Base-by-base conservation (phyloP, 2,113 vertebrate genomes). In the Actinemys pallida region DNA sequence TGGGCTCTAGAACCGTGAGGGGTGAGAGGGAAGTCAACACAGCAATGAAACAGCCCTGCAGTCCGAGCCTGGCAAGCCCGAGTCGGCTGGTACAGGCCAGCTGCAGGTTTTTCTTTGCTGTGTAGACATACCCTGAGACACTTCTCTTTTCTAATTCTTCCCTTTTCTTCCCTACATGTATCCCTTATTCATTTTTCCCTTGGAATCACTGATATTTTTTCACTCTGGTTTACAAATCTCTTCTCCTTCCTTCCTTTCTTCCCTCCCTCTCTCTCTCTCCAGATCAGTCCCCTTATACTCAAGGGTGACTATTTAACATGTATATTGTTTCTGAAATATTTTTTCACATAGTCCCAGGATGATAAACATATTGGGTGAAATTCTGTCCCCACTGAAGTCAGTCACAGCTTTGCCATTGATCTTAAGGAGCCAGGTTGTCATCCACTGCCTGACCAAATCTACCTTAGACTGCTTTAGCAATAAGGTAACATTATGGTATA, bases 121-220 rank as follows among this genome's bases (percentile, higher is more conserved):
- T 39, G 9, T 39, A 39, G 19, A 72, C 9, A 39, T 39, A 72
- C n/a, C 65, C n/a, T 10, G 20, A 72, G 65, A 22, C 35, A 35
- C 19, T 72, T 72, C n/a, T 69, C 35, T 69, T 69, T 69, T 19
- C 62, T 69, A 69, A 69, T 19, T n/a, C 35, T 69, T 69, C 35
- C 62, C 35, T 72, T 20, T 72, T 69, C 19, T 69, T 17, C 17
- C 65, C 35, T 20, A 72, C 59, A 1, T 14, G 8, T 8, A 78
- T 88, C 93, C 90, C 29, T 10, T 76, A 59, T 50, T 39, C n/a
- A 20, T 91, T 81, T 13, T n/a, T 54, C 45, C 86, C 24, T 90
- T 86, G 39, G 45, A 56, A 22, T 57, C 9, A 50, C 0, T 22
- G 59, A 2, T 24, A 53, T 88, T 94, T 72, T 80, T 90, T 19